Percentiles rank a stretch among this genome's conserved stretches.
Evolutionary conservation across 1,140 invertebrate genomes (phyloP).

Genomic region (Diachasmimorpha longicaudata): DNA sequence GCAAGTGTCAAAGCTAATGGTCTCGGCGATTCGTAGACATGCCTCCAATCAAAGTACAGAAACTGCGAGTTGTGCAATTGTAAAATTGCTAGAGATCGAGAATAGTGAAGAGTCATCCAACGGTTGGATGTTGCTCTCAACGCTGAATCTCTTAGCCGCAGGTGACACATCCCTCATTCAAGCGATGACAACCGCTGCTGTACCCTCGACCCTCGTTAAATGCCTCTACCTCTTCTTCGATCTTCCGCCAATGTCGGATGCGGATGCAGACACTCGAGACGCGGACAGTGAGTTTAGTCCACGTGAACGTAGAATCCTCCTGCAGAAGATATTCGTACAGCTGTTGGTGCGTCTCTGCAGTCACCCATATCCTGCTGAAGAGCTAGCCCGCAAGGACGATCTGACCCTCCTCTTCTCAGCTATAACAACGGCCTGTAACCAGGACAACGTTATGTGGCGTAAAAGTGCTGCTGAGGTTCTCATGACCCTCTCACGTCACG

Average conservation of each 20-base stretch:
- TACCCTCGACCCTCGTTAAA: constrained; percentile 98
- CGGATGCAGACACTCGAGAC: constrained; percentile 76
- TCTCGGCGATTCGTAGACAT: constrained; percentile 89
- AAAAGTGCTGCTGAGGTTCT: constrained; percentile 96
- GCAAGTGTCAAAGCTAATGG: constrained; percentile 94
- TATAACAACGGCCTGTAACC: constrained; percentile 92
- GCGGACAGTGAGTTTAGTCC: constrained; percentile 87
- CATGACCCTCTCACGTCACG: constrained; percentile 93
- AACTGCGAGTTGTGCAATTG: constrained; percentile 93
- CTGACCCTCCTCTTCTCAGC: constrained; percentile 94
- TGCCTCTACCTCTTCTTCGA: constrained; percentile 99
- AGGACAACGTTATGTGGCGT: constrained; percentile 93
- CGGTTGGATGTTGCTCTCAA: constrained; percentile 94
- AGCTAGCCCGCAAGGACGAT: constrained; percentile 96
- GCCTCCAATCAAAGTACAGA: constrained; percentile 96
- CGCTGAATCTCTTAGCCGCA: constrained; percentile 88
- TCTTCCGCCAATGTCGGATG: constrained; percentile 87
- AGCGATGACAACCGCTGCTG: constrained; percentile 93
- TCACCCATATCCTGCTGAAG: constrained; percentile 91
- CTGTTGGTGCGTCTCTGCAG: constrained; percentile 94
- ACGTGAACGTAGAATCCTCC: constrained; percentile 85
- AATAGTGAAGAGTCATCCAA: constrained; percentile 91
- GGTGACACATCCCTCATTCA: constrained; percentile 80
- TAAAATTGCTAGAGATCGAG: constrained; percentile 93
- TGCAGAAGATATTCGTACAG: constrained; percentile 97